These are phyloP conservation scores for Spinibarbus caldwelli DNA, from an alignment of 2,797 vertebrate species.

Conservation along the genomic window DNA sequence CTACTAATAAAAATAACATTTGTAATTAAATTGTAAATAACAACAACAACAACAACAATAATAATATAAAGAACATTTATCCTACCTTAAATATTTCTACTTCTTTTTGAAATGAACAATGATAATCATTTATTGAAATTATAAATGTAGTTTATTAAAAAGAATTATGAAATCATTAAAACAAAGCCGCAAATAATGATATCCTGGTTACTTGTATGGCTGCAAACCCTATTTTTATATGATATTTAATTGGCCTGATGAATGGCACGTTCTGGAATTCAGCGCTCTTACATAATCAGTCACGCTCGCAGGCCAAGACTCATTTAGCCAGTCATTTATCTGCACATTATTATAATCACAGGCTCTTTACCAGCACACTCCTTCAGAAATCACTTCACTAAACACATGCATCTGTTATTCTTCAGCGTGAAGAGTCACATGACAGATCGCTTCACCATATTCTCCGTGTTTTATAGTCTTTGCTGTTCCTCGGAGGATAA, in stretches of 20 bases:
- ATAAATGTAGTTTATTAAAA: not conserved
- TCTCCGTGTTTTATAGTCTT: conserved; percentile 15
- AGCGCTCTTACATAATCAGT: not conserved
- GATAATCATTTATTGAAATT: too few species aligned
- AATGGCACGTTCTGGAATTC: not conserved
- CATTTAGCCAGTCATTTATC: not conserved
- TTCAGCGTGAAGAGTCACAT: conserved; percentile 35
- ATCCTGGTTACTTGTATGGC: not conserved
- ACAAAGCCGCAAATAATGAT: not conserved
- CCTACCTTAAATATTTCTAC: too few species aligned
- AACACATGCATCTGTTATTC: conserved; percentile 53
- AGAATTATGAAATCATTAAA: not conserved
- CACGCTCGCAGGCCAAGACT: not conserved
- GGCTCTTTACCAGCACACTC: conserved; percentile 25
- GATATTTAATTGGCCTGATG: not conserved
- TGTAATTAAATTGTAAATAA: too few species aligned
- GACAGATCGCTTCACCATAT: conserved; percentile 2
- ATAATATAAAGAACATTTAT: too few species aligned
- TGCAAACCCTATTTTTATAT: not conserved
- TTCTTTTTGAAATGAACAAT: too few species aligned
- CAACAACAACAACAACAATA: too few species aligned
- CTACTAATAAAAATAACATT: too few species aligned
- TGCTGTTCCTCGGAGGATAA: not conserved
- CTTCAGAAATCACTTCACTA: conserved; percentile 24
- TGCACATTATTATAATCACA: conserved; percentile 33